Evolutionary conservation across 1,140 invertebrate species (phyloP).

Genomic region (Listronotus oregonensis): DNA sequence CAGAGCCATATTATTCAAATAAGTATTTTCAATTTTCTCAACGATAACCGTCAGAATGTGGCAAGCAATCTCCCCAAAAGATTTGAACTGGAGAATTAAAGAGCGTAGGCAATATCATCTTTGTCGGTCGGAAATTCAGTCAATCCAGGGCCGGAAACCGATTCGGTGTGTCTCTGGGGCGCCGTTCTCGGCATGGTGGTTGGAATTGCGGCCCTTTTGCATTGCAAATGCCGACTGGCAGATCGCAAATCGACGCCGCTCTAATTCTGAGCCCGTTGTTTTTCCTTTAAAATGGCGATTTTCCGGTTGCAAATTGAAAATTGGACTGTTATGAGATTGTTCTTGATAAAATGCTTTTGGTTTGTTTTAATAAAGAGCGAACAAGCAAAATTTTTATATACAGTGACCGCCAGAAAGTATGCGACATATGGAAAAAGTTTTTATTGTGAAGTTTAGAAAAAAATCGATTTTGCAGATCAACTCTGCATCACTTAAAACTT

Average conservation of each 20-base stretch:
- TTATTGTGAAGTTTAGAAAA: no score
- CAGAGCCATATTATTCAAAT: conserved; percentile 28
- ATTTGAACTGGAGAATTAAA: conserved; percentile 25
- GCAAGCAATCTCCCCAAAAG: conserved; percentile 25
- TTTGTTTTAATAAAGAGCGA: not conserved
- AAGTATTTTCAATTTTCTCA: conserved; percentile 23
- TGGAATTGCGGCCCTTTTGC: conserved; percentile 16
- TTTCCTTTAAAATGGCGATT: conserved; percentile 26
- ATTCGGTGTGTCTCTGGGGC: conserved; percentile 22
- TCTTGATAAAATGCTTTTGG: not conserved
- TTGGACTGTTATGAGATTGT: conserved; percentile 24
- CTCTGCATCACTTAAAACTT: no score
- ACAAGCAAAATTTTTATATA: no score
- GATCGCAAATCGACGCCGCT: conserved; percentile 13
- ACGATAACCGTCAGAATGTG: conserved; percentile 15
- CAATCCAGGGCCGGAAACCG: conserved; percentile 20
- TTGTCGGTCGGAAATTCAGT: conserved; percentile 18
- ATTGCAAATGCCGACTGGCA: conserved; percentile 5
- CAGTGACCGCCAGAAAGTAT: no score
- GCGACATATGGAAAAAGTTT: no score
- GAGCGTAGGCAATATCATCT: conserved; percentile 15
- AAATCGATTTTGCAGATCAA: no score
- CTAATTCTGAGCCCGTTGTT: conserved; percentile 13
- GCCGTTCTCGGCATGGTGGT: conserved; percentile 5
- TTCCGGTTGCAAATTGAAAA: conserved; percentile 16